A percentile compares a stretch with the other conserved stretches of the same genome.
Conservation (phyloP, 1,140 invertebrate species). For the Goniozus legneri region DNA sequence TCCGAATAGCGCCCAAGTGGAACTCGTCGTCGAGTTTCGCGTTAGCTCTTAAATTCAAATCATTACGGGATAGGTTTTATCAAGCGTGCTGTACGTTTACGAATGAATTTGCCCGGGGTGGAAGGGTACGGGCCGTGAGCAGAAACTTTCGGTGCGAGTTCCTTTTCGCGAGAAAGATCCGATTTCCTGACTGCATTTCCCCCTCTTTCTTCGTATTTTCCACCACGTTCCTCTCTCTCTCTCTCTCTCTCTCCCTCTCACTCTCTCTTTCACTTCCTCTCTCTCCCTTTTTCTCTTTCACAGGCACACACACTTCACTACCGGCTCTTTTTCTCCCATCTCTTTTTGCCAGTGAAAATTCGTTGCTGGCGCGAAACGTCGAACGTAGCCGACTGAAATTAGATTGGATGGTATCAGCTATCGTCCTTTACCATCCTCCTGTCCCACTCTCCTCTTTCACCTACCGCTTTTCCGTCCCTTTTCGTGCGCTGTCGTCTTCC, state of each 20-base stretch:
- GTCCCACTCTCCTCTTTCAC: constrained; percentile 3
- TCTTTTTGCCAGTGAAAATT: constrained; percentile 19
- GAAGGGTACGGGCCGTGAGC: neutral
- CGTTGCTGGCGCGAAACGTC: constrained; percentile 21
- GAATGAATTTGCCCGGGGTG: constrained; percentile 9
- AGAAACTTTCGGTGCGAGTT: constrained; percentile 9
- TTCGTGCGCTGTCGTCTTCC: neutral
- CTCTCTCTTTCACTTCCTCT: constrained; percentile 9
- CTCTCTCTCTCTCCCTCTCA: neutral
- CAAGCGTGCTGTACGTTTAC: neutral
- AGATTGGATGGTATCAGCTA: constrained; percentile 33
- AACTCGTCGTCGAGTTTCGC: constrained; percentile 2
- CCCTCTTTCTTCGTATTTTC: neutral
- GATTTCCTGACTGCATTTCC: constrained; percentile 5
- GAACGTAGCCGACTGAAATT: constrained; percentile 28
- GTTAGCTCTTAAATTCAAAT: constrained; percentile 12
- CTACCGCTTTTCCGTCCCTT: constrained; percentile 10
- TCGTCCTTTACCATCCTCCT: constrained; percentile 15
- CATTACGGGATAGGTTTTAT: constrained; percentile 4
- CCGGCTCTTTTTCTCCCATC: constrained; percentile 9
- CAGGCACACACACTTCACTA: too few species aligned
- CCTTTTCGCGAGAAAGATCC: neutral
- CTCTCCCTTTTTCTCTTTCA: too few species aligned
- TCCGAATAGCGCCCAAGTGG: too few species aligned
- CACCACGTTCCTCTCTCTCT: neutral